These are phyloP conservation scores for Drepana falcataria DNA, from an alignment of 2,888 invertebrate species.

Conservation along the genomic window DNA sequence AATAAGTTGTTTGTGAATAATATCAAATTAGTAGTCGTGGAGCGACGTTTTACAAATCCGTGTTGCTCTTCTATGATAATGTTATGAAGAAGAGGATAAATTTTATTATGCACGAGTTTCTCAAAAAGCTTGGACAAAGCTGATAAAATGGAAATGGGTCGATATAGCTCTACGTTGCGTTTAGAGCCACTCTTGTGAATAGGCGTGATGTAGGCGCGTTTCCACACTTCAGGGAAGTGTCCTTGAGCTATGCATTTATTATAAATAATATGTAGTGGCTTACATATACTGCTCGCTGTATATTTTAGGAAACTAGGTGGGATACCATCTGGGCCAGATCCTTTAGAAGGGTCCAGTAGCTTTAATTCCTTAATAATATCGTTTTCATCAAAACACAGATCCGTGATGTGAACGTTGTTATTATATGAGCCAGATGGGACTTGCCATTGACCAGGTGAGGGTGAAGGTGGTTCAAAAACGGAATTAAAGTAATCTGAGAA, in stretches of 20 bases:
- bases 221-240: constrained; percentile 3
- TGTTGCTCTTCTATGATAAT: constrained; percentile 10
- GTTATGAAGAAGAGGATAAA: constrained; percentile 12
- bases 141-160: constrained; percentile 12
- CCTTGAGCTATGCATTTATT: constrained; percentile 1
- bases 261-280: constrained; percentile 1
- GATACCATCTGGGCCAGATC: constrained; percentile 6
- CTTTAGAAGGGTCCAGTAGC: constrained; percentile 1
- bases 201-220: not conserved
- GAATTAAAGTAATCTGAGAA: not conserved
- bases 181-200: constrained; percentile 3
- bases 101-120: constrained; percentile 10
- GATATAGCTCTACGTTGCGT: constrained; percentile 1
- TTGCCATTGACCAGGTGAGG: not conserved
- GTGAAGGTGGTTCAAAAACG: not conserved
- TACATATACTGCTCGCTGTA: not conserved
- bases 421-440: not conserved
- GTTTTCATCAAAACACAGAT: not conserved
- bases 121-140: constrained; percentile 16
- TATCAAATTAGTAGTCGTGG: constrained; percentile 12
- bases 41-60: constrained; percentile 15
- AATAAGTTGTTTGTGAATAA: not conserved
- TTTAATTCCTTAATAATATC: not conserved
- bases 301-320: constrained; percentile 1
- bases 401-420: not conserved